Evolutionary conservation across 2,888 invertebrate genomes (phyloP).

Genomic region (Lypha dubia): DNA sequence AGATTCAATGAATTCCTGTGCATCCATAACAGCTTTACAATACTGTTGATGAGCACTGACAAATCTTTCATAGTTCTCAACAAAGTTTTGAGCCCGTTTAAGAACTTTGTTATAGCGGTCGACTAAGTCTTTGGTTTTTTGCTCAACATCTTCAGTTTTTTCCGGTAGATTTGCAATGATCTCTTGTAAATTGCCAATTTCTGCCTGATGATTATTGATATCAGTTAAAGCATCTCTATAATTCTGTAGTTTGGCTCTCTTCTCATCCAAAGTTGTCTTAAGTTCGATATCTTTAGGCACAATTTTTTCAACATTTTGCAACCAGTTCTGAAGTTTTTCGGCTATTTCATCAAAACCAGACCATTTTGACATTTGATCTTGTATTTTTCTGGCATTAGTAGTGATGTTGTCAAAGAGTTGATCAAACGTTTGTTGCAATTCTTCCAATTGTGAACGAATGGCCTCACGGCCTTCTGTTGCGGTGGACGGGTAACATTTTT

Average conservation of each 20-base stretch:
- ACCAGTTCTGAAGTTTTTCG: slow-evolving; percentile 91
- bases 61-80: slow-evolving; percentile 93
- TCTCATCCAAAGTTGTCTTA: slow-evolving; percentile 94
- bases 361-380: slow-evolving; percentile 93
- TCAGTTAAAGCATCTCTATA: slow-evolving; percentile 93
- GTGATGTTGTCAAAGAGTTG: slow-evolving; percentile 91
- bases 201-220: slow-evolving; percentile 92
- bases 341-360: slow-evolving; percentile 94
- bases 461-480: slow-evolving; percentile 94
- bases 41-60: slow-evolving; percentile 95
- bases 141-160: slow-evolving; percentile 89
- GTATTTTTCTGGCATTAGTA: slow-evolving; percentile 91
- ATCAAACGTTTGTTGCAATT: slow-evolving; percentile 92
- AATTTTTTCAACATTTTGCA: slow-evolving; percentile 89
- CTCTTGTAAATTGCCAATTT: slow-evolving; percentile 91
- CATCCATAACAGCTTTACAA: slow-evolving; percentile 92
- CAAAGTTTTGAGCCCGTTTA: slow-evolving; percentile 89
- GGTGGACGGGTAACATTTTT: slow-evolving; percentile 93
- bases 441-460: slow-evolving; percentile 91
- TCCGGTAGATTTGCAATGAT: slow-evolving; percentile 92
- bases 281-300: slow-evolving; percentile 91
- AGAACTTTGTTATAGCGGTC: slow-evolving; percentile 89
- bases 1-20: slow-evolving; percentile 93
- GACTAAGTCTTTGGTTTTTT: slow-evolving; percentile 88
- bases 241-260: slow-evolving; percentile 92